Base-by-base conservation (phyloP, 2,888 invertebrate species). In the Synanthedon andrenaeformis region DNA sequence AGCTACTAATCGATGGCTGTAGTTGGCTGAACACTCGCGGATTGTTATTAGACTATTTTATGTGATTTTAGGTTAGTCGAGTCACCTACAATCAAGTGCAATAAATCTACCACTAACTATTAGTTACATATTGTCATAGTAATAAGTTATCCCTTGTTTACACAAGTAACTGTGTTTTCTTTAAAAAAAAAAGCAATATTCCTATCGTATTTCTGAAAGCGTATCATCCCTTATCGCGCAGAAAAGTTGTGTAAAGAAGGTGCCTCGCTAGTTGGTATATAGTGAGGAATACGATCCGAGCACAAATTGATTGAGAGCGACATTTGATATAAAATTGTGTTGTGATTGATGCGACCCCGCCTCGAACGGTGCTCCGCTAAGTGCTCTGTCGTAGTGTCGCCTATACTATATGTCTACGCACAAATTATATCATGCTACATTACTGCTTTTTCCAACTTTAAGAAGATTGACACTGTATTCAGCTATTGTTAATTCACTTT, bases 251-350 rank as follows among this genome's bases (percentile, higher is more conserved):
- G 51, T 35, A 14, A 51, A 67, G 71, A 66, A 71, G 68, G 72
- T 72, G 71, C 70, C 63, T 62, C 61, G 62, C 66, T 69, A 70
- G 67, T 66, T 61, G 62, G 65, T 69, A 74, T 72, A 63, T 77
- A 72, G 78, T 70, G 70, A 66, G 79, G 72, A 85, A 86, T 76
- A 78, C 79, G 86, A 86, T 83, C 80, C 77, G 63, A 67, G 74
- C 79, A 77, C 84, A 85, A 86, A 87, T 86, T 85, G 86, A 86
- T 87, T 85, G 86, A 86, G 76, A 85, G 83, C 82, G 85, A 85
- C 85, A 87, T 87, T 85, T 86, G 86, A 87, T 87, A 87, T 87
- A 86, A 87, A 86, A 86, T 83, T 82, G 85, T 83, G 84, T 81
- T 79, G 85, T 86, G 86, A 87, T 86, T 87, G 86, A 86, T 86